Evolutionary conservation across 2,888 invertebrate genomes (phyloP).

Genomic region (Leptura quadrifasciata): DNA sequence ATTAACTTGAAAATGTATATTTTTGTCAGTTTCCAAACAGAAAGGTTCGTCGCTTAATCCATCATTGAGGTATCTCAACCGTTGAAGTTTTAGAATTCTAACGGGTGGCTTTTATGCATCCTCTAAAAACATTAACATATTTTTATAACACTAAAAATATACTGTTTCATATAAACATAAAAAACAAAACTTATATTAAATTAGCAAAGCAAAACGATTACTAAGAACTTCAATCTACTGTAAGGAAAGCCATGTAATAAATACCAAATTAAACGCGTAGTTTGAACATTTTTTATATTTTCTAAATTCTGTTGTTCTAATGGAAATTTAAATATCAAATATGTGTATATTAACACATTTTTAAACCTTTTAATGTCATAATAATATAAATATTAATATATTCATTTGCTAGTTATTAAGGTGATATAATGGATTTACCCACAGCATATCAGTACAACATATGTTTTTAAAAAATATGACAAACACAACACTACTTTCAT

Average conservation of each 20-base stretch:
- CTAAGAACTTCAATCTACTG: neutral
- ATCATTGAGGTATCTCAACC: neutral
- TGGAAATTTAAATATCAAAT: neutral
- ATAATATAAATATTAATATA: neutral
- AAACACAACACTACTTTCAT: neutral
- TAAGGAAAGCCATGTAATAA: neutral
- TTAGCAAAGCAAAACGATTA: too few relatives aligned
- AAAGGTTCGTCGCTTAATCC: neutral
- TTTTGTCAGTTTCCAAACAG: too few relatives aligned
- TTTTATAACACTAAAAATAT: too few relatives aligned
- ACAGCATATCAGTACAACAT: neutral
- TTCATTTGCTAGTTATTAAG: neutral
- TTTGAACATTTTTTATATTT: too few relatives aligned
- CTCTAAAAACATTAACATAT: too few relatives aligned
- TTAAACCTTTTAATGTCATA: neutral
- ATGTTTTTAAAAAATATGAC: neutral
- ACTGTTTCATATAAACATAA: too few relatives aligned
- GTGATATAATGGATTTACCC: neutral
- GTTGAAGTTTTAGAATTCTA: neutral
- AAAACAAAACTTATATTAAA: too few relatives aligned
- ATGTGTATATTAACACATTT: neutral
- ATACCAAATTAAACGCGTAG: neutral
- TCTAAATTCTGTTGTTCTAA: neutral
- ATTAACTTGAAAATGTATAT: too few relatives aligned
- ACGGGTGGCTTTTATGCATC: too few relatives aligned